Percentiles rank a stretch among this genome's conserved stretches.
Conservation (phyloP, 2,888 invertebrate species). For the Erebia epiphron region DNA sequence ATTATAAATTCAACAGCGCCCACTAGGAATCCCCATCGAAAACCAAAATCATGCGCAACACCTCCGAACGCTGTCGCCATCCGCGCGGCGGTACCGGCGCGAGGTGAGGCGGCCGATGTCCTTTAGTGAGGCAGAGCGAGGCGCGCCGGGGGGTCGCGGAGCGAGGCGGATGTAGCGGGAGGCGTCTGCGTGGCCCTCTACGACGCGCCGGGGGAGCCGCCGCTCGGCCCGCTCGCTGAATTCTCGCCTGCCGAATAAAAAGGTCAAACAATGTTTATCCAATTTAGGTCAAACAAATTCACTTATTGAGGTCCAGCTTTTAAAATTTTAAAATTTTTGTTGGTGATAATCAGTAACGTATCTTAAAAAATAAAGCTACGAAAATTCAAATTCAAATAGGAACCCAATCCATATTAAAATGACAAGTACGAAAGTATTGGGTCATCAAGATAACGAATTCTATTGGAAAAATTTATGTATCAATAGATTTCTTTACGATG, state of each 20-base stretch:
- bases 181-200: constrained; percentile 48
- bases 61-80: constrained; percentile 8
- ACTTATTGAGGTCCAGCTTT: no score
- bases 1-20: constrained; percentile 23
- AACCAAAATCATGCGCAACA: constrained; percentile 21
- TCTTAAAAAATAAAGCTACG: no score
- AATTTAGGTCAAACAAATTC: no score
- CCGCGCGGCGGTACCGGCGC: not conserved
- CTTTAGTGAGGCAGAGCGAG: not conserved
- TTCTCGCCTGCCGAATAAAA: constrained; percentile 52
- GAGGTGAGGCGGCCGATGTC: constrained; percentile 19
- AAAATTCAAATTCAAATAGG: not conserved
- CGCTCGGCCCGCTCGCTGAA: constrained; percentile 57
- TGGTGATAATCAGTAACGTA: no score
- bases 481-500: no score
- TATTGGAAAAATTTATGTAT: no score
- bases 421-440: no score
- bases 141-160: constrained; percentile 25
- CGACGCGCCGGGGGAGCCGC: constrained; percentile 60
- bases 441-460: not conserved
- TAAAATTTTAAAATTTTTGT: no score
- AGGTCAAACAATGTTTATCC: no score
- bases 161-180: constrained; percentile 31
- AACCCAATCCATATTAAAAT: no score
- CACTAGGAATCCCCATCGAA: constrained; percentile 25